Evolutionary conservation across 2,888 invertebrate species (phyloP), one percentile per base, ranked within the genome.

Genomic region (Tinea pellionella): DNA sequence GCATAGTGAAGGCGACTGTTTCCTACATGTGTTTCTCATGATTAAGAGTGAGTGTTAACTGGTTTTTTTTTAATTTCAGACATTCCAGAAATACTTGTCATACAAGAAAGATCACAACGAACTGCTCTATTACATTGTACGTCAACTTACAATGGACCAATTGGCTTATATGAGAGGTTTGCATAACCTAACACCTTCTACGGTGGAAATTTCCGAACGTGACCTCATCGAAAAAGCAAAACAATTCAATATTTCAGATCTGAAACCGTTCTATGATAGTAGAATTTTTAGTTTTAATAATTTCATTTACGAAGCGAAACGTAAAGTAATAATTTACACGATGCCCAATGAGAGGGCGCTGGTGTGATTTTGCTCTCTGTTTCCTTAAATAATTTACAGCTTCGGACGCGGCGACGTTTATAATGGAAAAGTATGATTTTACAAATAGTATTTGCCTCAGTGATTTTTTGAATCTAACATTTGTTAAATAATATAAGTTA

Each of bases 101-200:
- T 99, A 94, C 90, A 96, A 96, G 74, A 95, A 96, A 71, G 98
- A 99, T 79, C 96, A 98, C 88, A 96, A 97, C 69, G 99, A 99
- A 75, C 89, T 99, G 19, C 86, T 99, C 0, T 95, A 98, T 83
- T 99, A 97, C 80, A 93, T 99, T 65, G 89, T 99, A 60, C 93
- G 97, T 18, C 98, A 99, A 72, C 89, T 99, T 62, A 92, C 96
- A 0, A 91, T 96, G 73, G 98, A 99, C 78, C 96, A 97, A 72
- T 84, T 97, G 61, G 91, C 94, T 0, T 98, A 95, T 75, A 92
- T 95, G 86, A 88, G 93, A 64, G 90, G 92, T 60, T 73, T 91
- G 4, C 90, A 90, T 66, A 92, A 93, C 59, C 90, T 90, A 56
- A 88, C 89, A 0, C 90, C 92, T 61, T 82, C 91, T 0, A 90